phyloP scores from a whole-genome alignment of 2,113 vertebrate genomes.

The Epinephelus cyanopodus region DNA sequence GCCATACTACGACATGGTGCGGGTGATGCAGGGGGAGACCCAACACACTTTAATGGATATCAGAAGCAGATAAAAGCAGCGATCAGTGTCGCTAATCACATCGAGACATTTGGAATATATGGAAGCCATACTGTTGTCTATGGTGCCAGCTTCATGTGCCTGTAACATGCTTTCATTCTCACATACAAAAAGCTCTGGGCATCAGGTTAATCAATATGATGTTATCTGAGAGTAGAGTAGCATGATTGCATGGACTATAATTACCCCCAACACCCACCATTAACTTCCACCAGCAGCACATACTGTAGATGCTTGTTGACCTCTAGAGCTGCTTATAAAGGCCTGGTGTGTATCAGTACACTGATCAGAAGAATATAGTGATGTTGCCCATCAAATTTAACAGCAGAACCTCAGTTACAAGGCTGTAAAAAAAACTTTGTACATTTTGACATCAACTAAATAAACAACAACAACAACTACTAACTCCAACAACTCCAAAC shows the following conservation, averaged over 20 bases:
- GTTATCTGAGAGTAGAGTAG: conserved; percentile 8
- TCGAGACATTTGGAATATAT: not conserved
- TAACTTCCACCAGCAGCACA: conserved; percentile 10
- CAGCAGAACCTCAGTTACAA: too few species aligned
- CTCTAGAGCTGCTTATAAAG: too few species aligned
- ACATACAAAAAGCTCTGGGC: conserved; percentile 8
- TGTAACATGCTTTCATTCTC: conserved; percentile 4
- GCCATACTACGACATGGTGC: not conserved
- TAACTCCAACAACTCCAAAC: too few species aligned
- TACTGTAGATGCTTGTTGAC: conserved; percentile 20
- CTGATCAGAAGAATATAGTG: too few species aligned
- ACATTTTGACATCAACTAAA: too few species aligned
- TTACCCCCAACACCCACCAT: conserved; percentile 12
- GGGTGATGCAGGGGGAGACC: not conserved
- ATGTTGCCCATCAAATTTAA: too few species aligned
- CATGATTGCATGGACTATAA: conserved; percentile 37
- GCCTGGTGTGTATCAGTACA: too few species aligned
- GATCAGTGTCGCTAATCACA: not conserved
- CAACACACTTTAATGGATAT: not conserved
- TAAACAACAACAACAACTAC: too few species aligned
- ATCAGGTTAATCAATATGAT: conserved; percentile 31
- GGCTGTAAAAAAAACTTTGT: too few species aligned
- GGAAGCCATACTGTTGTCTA: not conserved
- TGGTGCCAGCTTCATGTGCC: not conserved
- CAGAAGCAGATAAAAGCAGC: conserved; percentile 2